Base-by-base conservation (phyloP, 2,113 vertebrate species). In the Anhinga anhinga region DNA sequence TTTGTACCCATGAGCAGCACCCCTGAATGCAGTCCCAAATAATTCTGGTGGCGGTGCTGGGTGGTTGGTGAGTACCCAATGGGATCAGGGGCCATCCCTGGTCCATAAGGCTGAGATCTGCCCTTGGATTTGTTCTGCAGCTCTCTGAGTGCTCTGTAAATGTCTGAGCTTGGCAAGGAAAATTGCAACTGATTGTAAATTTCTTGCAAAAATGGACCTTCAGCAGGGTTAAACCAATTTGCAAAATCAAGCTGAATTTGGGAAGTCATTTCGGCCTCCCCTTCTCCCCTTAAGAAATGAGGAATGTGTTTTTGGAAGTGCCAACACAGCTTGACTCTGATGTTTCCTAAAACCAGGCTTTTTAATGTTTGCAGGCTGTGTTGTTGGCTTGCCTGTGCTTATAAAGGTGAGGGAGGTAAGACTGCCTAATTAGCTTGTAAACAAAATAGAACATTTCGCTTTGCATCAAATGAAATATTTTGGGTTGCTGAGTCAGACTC, bases 101-200 rank as follows among this genome's bases (percentile, higher is more conserved):
- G 34, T 53, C 56, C 16, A 10, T 6, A 29, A 40, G 40, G 56
- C 53, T 79, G 66, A 65, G 62, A 80, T 45, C 49, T 80, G 49
- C 74, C 27, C 62, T 82, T 53, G 53, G 56, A 29, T 88, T 82
- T 90, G 27, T 58, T 70, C 66, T 90, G 70, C 25, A 15, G 61
- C 10, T 82, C 53, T 82, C 67, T n/a, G 66, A 96, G 49, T 77
- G 71, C 45, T 82, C 82, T 65, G 44, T 76, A 77, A 82, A 50
- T 42, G 32, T 22, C 82, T 77, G 92, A 88, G 53, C 58, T 62
- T 69, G 66, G 62, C 66, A 80, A 96, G 59, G 86, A 83, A 94
- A 94, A 95, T 77, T 82, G 87, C 58, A 73, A 38, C 40, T 96
- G 93, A 96, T 82, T 91, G 95, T 61, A 90, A 94, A 93, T 95